Evolutionary conservation across 30 jellyfish, hydroid and myxozoan genomes (phyloP).

Genomic region (Hydractinia echinata): DNA sequence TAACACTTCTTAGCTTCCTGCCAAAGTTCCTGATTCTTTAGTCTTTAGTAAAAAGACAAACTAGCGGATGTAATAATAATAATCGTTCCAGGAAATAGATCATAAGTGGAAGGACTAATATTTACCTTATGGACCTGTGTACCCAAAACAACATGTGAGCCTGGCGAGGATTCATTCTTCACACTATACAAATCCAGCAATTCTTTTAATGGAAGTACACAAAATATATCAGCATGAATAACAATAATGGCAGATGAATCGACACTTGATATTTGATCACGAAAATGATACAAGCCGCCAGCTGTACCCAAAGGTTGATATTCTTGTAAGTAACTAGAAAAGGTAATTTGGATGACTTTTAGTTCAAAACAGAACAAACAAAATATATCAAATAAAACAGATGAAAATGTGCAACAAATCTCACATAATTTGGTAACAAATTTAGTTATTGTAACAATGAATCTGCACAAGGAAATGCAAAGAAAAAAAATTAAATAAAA

Average conservation of each 20-base stretch:
- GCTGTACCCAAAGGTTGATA: constrained; percentile 95
- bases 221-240: constrained; percentile 87
- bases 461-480: no score
- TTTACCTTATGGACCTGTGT: constrained; percentile 57
- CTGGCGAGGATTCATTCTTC: constrained; percentile 41
- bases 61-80: neutral
- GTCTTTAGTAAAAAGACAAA: neutral
- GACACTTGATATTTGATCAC: constrained; percentile 76
- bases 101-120: neutral
- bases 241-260: constrained; percentile 76
- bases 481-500: no score
- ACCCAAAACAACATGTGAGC: constrained; percentile 68
- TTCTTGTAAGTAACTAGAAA: constrained; percentile 80
- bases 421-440: neutral
- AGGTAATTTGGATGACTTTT: neutral
- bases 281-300: constrained; percentile 90
- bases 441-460: neutral
- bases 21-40: neutral
- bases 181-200: constrained; percentile 50
- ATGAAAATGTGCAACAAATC: neutral
- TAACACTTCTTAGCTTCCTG: neutral
- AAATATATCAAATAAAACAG: neutral
- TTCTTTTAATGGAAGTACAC: constrained; percentile 69
- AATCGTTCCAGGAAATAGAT: neutral
- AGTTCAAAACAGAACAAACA: neutral